Base-by-base conservation (phyloP, 2,113 vertebrate genomes). In the Myrmecobius fasciatus region DNA sequence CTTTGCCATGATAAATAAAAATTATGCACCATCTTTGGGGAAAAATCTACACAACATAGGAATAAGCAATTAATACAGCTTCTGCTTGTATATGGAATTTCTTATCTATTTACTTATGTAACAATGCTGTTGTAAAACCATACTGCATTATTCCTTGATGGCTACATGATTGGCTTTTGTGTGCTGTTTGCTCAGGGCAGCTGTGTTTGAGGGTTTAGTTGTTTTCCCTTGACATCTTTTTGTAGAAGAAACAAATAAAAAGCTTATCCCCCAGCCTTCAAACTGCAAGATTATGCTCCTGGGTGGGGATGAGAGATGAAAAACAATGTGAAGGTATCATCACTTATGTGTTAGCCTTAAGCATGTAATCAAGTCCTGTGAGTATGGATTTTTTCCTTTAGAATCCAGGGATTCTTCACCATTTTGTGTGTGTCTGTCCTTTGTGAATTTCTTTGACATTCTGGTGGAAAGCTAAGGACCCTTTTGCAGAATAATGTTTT, bases 371-470 rank as follows among this genome's bases (percentile, higher is more conserved):
- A 83, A 17, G 2, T 7, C 90, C 89, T 93, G 31, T 53, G 28
- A 95, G 20, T 96, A 60, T 96, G 2, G 22, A 31, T 91, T 52
- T 4, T 25, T 94, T 47, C 75, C 60, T 89, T 12, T 53, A 49
- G 14, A 8, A 83, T 43, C 36, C n/a, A 83, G 6, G n/a, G 20
- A 8, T 24, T 83, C 67, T 43, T 83, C 2, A 83, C n/a, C n/a
- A 24, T 22, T 83, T 43, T n/a, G 8, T 43, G 7, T 43, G 20
- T 22, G 20, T 83, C 5, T 67, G 3, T 3, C 12, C 6, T 75
- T 83, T 83, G n/a, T 83, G n/a, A 2, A 43, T 83, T n/a, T 43
- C 17, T 43, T 83, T 83, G 67, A n/a, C n/a, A 83, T 83, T 43
- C 67, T 83, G 20, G 67, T 83, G 20, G 31, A 75, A 83, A 83